Evolutionary conservation across 2,888 invertebrate genomes (phyloP).

Genomic region (Celastrina argiolus): DNA sequence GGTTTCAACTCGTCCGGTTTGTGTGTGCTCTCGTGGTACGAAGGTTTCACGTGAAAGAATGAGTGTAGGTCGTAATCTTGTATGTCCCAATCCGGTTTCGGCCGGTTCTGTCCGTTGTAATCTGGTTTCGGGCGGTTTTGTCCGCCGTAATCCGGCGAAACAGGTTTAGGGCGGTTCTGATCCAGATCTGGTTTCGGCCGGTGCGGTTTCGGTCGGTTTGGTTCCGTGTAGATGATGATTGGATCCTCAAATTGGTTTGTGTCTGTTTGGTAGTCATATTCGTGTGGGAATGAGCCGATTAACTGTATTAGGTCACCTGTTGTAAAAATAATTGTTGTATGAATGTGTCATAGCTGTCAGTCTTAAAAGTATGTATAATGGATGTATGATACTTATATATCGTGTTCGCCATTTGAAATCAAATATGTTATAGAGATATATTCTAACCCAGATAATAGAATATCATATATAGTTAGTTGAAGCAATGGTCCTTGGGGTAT

Average conservation of each 20-base stretch:
- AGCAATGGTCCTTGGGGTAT: too few species aligned
- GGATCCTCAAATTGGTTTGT: constrained; percentile 71
- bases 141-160: neutral
- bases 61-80: constrained; percentile 48
- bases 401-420: too few species aligned
- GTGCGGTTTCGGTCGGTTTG: constrained; percentile 55
- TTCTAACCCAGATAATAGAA: too few species aligned
- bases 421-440: too few species aligned
- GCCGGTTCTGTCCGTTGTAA: constrained; percentile 41
- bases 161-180: constrained; percentile 42
- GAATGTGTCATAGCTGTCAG: neutral
- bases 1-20: constrained; percentile 48
- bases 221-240: constrained; percentile 69
- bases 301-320: constrained; percentile 75
- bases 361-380: neutral
- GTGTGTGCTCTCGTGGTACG: constrained; percentile 64
- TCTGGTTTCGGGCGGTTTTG: constrained; percentile 50
- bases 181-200: constrained; percentile 42
- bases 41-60: constrained; percentile 71
- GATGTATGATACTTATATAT: too few species aligned
- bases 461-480: too few species aligned
- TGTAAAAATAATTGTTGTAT: constrained; percentile 35
- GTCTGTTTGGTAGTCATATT: constrained; percentile 64
- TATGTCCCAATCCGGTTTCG: constrained; percentile 51
- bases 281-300: constrained; percentile 72